Evolutionary conservation across 1,140 invertebrate genomes (phyloP).

Genomic region (Lycorma delicatula): DNA sequence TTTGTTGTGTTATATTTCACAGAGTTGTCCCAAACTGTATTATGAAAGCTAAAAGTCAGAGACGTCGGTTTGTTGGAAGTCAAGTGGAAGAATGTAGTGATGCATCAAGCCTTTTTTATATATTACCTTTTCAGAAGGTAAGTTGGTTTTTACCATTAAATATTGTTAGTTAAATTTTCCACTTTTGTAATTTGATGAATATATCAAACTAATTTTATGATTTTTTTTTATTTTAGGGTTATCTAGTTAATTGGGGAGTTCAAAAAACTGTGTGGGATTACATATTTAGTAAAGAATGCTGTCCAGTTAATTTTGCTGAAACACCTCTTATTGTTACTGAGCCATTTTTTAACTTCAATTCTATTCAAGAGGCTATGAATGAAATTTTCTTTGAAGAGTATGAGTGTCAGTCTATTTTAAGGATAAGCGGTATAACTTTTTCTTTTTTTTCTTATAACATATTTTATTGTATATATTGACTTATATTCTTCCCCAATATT

Average conservation of each 20-base stretch:
- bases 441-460: conserved; percentile 20
- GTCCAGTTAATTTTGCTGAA: conserved; percentile 66
- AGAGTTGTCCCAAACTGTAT: conserved; percentile 90
- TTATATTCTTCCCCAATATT: too few species aligned
- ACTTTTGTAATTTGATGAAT: background rate
- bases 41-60: conserved; percentile 95
- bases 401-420: conserved; percentile 75
- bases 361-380: conserved; percentile 84
- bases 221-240: conserved; percentile 51
- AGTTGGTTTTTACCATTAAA: conserved; percentile 1
- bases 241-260: conserved; percentile 90
- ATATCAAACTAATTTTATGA: background rate
- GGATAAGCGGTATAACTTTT: conserved; percentile 57
- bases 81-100: conserved; percentile 95
- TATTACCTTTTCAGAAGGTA: conserved; percentile 87
- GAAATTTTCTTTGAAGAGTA: conserved; percentile 99
- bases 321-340: conserved; percentile 85
- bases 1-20: conserved; percentile 23
- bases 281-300: conserved; percentile 82
- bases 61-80: conserved; percentile 86
- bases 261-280: conserved; percentile 97
- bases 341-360: conserved; percentile 87
- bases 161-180: background rate
- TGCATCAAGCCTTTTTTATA: conserved; percentile 87
- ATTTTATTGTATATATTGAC: too few species aligned